Evolutionary conservation across 2,888 invertebrate genomes (phyloP).

Genomic region (Arctia plantaginis): DNA sequence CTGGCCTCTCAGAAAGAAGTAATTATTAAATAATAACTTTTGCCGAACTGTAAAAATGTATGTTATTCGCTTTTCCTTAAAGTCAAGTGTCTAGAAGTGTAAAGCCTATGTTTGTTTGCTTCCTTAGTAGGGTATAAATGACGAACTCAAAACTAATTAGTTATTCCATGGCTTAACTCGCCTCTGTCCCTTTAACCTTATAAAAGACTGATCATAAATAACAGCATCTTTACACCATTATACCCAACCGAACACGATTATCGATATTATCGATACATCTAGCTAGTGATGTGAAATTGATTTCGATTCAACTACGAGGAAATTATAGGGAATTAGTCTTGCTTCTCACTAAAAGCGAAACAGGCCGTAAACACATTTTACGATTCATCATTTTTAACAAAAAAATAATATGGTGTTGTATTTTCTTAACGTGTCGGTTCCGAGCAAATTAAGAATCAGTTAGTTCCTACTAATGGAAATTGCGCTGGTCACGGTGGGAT

Average conservation of each 20-base stretch:
- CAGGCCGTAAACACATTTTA: neutral
- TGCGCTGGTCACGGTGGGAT: neutral
- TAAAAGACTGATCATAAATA: slow-evolving; percentile 41
- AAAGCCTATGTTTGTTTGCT: neutral
- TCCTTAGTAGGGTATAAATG: neutral
- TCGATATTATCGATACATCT: slow-evolving; percentile 62
- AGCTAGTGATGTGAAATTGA: slow-evolving; percentile 77
- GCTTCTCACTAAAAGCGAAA: slow-evolving; percentile 37
- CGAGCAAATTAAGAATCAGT: neutral
- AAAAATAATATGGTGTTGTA: neutral
- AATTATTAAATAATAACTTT: too few species aligned
- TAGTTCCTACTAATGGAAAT: neutral
- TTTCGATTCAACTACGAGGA: slow-evolving; percentile 65
- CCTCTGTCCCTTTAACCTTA: slow-evolving; percentile 16
- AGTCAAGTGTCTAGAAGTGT: too few species aligned
- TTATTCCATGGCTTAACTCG: slow-evolving; percentile 18
- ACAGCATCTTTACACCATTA: slow-evolving; percentile 49
- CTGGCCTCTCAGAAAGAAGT: too few species aligned
- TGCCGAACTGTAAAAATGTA: too few species aligned
- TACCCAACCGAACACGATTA: slow-evolving; percentile 51
- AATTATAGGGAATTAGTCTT: slow-evolving; percentile 67
- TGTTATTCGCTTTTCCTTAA: too few species aligned
- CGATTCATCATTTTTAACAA: neutral
- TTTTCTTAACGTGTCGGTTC: neutral
- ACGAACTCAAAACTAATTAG: slow-evolving; percentile 19